Evolutionary conservation across 23 tunicate species (phyloP).

Genomic region (Ciona savignyi): DNA sequence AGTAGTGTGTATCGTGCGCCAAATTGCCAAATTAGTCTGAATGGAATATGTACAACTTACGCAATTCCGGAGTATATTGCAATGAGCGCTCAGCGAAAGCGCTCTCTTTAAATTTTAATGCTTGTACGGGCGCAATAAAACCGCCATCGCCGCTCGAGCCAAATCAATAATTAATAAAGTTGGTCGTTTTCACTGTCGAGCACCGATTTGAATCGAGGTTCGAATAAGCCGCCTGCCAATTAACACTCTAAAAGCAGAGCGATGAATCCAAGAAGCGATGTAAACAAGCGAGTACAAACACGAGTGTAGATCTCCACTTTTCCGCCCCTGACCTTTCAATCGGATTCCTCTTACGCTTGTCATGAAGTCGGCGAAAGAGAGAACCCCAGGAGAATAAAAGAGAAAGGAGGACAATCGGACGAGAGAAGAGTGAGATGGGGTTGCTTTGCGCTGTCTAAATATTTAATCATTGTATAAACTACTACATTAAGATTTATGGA

Average conservation of each 20-base stretch:
- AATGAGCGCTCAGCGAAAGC: too few relatives aligned
- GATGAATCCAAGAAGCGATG: background rate
- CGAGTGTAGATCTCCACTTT: background rate
- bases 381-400: background rate
- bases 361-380: background rate
- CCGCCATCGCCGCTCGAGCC: background rate
- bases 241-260: background rate
- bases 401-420: background rate
- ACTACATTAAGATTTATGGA: background rate
- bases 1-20: too few relatives aligned
- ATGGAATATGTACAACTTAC: too few relatives aligned
- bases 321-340: background rate
- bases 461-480: background rate
- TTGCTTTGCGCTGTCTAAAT: background rate
- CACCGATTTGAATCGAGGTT: background rate
- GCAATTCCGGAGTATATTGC: too few relatives aligned
- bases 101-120: background rate
- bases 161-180: background rate
- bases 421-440: background rate
- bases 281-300: background rate
- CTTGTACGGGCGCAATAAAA: background rate
- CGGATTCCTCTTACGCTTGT: background rate
- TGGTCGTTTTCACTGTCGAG: background rate
- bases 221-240: too few relatives aligned
- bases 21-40: too few relatives aligned